A percentile compares a stretch with the other conserved stretches of the same genome.
These are phyloP conservation scores for Choreutis nemorana DNA, from an alignment of 2,888 invertebrate genomes.

Conservation along the genomic window DNA sequence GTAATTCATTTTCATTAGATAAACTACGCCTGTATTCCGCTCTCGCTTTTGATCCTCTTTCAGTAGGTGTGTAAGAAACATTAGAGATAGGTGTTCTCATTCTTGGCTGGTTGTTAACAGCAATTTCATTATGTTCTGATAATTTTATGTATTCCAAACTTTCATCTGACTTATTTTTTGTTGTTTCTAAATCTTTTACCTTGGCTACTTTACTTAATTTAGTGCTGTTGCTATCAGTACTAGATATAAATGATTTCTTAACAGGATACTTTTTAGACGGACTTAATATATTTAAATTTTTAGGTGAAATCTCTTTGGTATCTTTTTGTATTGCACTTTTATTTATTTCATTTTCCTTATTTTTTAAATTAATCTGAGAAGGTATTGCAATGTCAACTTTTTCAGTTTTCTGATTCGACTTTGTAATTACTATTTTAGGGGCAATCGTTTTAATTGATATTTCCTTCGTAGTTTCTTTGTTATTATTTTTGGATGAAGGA, in stretches of 20 bases:
- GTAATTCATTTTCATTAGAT: conserved; percentile 41
- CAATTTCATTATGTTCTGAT: conserved; percentile 53
- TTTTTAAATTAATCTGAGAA: conserved; percentile 27
- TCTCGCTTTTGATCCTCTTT: conserved; percentile 33
- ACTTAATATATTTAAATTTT: conserved; percentile 51
- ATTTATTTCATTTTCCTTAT: conserved; percentile 36
- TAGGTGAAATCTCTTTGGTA: conserved; percentile 53
- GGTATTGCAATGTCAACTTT: conserved; percentile 26
- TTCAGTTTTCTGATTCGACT: conserved; percentile 19
- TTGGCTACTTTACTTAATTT: conserved; percentile 52
- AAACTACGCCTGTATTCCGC: conserved; percentile 42
- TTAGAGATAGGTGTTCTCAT: conserved; percentile 57
- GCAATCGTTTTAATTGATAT: conserved; percentile 22
- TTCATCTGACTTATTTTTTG: conserved; percentile 47
- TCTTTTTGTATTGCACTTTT: conserved; percentile 54
- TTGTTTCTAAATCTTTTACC: conserved; percentile 56
- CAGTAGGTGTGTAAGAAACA: conserved; percentile 46
- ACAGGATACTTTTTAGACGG: conserved; percentile 57
- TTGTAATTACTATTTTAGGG: conserved; percentile 21
- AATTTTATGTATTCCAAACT: conserved; percentile 55
- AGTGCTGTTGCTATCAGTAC: conserved; percentile 41
- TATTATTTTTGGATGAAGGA: conserved; percentile 38
- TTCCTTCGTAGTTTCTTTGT: conserved; percentile 27
- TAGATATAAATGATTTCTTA: conserved; percentile 49
- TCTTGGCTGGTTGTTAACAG: conserved; percentile 57